Percentiles rank a stretch among this genome's conserved stretches.
These are phyloP conservation scores for Macropus fuliginosus DNA, from an alignment of 2,797 vertebrate species.

Conservation along the genomic window DNA sequence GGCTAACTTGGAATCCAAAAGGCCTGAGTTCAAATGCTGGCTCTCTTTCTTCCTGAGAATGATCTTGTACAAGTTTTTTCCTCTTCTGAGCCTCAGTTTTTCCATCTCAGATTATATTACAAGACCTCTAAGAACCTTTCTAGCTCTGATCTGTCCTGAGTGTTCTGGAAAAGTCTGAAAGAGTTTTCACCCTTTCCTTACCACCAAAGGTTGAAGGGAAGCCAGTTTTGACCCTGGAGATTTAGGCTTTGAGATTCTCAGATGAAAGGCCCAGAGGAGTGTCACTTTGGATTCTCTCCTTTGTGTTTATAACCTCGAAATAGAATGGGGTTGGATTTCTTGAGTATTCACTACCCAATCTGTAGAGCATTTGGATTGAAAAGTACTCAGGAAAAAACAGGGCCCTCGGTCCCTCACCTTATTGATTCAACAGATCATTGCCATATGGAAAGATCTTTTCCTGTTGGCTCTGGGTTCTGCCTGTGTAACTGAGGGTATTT, in stretches of 20 bases:
- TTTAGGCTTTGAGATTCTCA: constrained; percentile 7
- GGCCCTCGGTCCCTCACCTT: neutral
- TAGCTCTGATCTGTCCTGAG: neutral
- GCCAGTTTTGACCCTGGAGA: neutral
- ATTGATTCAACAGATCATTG: neutral
- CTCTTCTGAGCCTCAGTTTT: neutral
- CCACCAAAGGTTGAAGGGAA: neutral
- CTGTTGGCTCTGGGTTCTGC: neutral
- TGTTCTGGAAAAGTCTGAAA: neutral
- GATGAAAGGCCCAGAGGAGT: neutral
- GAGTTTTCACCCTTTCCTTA: neutral
- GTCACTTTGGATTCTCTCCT: constrained; percentile 8
- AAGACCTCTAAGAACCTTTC: neutral
- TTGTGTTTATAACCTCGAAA: neutral
- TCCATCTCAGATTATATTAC: neutral
- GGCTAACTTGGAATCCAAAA: neutral
- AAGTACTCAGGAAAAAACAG: neutral
- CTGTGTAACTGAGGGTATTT: neutral
- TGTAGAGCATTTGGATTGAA: neutral
- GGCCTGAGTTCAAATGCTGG: neutral
- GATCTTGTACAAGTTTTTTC: neutral
- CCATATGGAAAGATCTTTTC: neutral
- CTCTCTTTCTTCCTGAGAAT: neutral
- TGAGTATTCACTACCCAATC: neutral
- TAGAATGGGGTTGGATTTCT: neutral